Conservation (phyloP, 2,113 vertebrate species). For the Pitta sordida region DNA sequence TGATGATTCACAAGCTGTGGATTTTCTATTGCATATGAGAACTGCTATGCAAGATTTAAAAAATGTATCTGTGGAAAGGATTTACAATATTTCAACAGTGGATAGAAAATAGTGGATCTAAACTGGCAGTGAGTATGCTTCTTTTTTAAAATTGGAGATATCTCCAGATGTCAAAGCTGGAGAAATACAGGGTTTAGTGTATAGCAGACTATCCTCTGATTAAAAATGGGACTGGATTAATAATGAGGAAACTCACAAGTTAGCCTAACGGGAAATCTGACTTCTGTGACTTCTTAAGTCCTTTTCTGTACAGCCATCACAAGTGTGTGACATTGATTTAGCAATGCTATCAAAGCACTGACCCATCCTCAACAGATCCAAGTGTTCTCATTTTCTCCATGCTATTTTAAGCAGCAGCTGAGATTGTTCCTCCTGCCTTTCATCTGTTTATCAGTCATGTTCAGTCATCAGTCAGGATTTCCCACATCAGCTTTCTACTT, state of each 20-base stretch:
- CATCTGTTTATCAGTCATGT: conserved; percentile 56
- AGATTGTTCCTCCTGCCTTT: conserved; percentile 41
- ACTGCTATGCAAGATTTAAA: neutral
- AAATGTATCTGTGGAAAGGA: neutral
- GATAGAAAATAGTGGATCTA: neutral
- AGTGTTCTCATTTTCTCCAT: conserved; percentile 47
- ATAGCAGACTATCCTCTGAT: neutral
- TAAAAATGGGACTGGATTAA: neutral
- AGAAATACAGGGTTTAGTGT: neutral
- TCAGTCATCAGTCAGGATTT: conserved; percentile 56
- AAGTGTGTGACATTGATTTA: conserved; percentile 51
- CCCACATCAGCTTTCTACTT: conserved; percentile 26
- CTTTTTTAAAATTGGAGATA: neutral
- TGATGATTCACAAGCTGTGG: neutral
- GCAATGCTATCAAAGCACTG: conserved; percentile 50
- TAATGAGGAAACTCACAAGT: neutral
- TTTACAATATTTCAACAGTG: neutral
- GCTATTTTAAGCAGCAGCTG: conserved; percentile 56
- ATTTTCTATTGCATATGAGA: neutral
- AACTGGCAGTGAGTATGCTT: neutral
- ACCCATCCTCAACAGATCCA: conserved; percentile 48
- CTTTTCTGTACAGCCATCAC: neutral
- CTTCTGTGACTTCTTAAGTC: conserved; percentile 38
- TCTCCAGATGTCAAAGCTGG: neutral
- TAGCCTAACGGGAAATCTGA: neutral